These are phyloP conservation scores for Papilio glaucus DNA, from an alignment of 1,140 invertebrate genomes.

Conservation along the genomic window DNA sequence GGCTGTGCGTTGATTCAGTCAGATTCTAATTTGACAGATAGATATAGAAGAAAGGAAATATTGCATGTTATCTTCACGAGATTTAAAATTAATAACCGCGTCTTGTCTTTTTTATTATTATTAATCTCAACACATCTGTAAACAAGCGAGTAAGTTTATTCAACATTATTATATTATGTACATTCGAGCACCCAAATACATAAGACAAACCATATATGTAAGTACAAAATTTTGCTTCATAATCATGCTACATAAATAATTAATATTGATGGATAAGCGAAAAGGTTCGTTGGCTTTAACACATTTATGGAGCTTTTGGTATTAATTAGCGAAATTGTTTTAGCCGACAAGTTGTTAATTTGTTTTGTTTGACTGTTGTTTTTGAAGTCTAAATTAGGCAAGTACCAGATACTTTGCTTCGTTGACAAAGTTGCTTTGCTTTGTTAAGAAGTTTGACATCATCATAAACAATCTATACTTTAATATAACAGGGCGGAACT, in stretches of 20 bases:
- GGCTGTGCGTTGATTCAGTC: too few relatives aligned
- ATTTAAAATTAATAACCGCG: too few relatives aligned
- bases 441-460: background rate
- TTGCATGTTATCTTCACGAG: too few relatives aligned
- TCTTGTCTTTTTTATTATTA: too few relatives aligned
- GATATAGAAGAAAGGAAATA: too few relatives aligned
- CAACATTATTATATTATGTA: too few relatives aligned
- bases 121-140: too few relatives aligned
- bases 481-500: too few relatives aligned
- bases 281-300: conserved; percentile 6
- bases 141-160: too few relatives aligned
- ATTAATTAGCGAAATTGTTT: conserved; percentile 7
- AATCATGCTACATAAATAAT: background rate
- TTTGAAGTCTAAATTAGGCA: background rate
- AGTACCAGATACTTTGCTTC: background rate
- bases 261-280: conserved; percentile 13
- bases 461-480: background rate
- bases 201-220: background rate
- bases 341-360: conserved; percentile 9
- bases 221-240: conserved; percentile 5
- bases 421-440: background rate
- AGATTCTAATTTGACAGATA: too few relatives aligned
- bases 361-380: background rate
- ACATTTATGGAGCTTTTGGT: conserved; percentile 15
- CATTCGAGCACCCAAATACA: background rate